Percentiles rank a stretch among this genome's conserved stretches.
phyloP scores from a whole-genome alignment of 1,140 invertebrate genomes.

The Tenebrio molitor region DNA sequence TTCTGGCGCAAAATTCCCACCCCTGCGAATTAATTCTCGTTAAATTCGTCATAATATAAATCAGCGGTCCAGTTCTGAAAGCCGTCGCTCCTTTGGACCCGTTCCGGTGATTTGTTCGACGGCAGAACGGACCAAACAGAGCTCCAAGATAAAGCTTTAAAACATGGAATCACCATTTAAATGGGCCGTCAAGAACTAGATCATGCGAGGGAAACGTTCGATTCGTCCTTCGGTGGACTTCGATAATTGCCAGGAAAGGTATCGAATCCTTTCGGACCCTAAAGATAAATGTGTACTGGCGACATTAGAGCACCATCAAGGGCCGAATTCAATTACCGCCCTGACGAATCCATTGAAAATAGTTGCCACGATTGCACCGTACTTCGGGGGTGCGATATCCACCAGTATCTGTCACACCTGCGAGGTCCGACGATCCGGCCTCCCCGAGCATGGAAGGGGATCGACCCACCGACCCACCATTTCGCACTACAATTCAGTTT shows the following conservation, averaged over 20 bases:
- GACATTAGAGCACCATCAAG: neutral
- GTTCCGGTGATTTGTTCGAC: neutral
- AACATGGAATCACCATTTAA: constrained; percentile 32
- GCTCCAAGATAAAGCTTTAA: constrained; percentile 1
- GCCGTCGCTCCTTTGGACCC: neutral
- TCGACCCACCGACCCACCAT: no score
- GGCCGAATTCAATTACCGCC: neutral
- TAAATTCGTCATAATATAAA: neutral
- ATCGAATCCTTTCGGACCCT: constrained; percentile 4
- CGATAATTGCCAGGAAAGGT: constrained; percentile 7
- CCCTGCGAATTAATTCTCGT: neutral
- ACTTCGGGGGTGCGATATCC: no score
- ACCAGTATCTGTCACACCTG: no score
- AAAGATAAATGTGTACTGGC: constrained; percentile 2
- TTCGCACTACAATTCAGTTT: no score
- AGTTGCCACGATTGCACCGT: no score
- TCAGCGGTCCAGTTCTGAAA: no score
- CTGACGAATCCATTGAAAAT: neutral
- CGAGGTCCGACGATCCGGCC: no score
- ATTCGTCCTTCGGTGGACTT: neutral
- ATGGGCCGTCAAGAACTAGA: neutral
- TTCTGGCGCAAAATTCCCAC: no score
- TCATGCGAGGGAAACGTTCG: neutral
- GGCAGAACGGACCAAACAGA: no score
- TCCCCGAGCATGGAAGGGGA: no score